phyloP scores from a whole-genome alignment of 1,140 invertebrate genomes.

The Cylas formicarius region DNA sequence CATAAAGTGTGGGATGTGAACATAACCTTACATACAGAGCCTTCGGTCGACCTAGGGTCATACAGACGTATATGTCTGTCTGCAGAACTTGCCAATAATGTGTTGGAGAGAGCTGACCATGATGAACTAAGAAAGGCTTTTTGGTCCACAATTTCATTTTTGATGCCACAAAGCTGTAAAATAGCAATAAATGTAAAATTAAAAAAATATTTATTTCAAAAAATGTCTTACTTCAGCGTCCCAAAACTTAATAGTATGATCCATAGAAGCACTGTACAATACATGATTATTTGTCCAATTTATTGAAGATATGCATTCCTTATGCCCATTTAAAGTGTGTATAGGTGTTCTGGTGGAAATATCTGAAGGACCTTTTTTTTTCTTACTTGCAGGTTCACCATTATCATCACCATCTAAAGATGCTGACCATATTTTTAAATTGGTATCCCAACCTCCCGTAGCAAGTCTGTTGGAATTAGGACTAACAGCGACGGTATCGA shows the following conservation, averaged over 20 bases:
- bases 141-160: conserved; percentile 74
- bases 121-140: conserved; percentile 87
- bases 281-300: conserved; percentile 72
- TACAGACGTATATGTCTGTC: conserved; percentile 86
- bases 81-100: conserved; percentile 78
- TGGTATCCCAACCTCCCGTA: conserved; percentile 89
- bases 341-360: conserved; percentile 62
- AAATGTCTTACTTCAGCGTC: conserved; percentile 50
- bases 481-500: conserved; percentile 77
- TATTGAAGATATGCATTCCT: conserved; percentile 78
- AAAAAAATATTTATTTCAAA: background rate
- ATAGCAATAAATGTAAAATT: conserved; percentile 12
- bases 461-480: conserved; percentile 57
- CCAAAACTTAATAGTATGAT: conserved; percentile 93
- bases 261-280: conserved; percentile 83
- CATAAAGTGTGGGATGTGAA: conserved; percentile 88
- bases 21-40: conserved; percentile 75
- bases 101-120: conserved; percentile 68
- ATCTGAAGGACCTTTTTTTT: conserved; percentile 37
- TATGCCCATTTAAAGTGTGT: conserved; percentile 85
- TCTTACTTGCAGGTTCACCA: conserved; percentile 46
- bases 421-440: conserved; percentile 71
- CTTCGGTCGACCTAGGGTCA: conserved; percentile 84
- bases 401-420: conserved; percentile 42
- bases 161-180: conserved; percentile 70